phyloP scores from a whole-genome alignment of 2,888 invertebrate species.

The Rhagonycha lutea region DNA sequence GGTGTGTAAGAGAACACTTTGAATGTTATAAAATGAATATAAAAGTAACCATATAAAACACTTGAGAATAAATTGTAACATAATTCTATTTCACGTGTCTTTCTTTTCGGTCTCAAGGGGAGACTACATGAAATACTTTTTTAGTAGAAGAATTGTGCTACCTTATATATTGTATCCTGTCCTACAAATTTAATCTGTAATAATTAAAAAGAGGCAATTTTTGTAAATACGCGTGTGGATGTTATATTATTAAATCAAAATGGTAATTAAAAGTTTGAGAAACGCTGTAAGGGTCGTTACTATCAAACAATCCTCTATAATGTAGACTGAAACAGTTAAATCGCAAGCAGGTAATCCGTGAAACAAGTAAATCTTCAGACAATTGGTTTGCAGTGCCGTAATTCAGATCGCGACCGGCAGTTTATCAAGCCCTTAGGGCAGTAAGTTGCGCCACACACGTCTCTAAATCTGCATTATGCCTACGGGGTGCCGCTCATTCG shows the following conservation, averaged over 20 bases:
- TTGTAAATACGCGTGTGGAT: too few species aligned
- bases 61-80: neutral
- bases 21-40: neutral
- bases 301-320: neutral
- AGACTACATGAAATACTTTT: neutral
- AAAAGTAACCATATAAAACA: neutral
- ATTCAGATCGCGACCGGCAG: conserved; percentile 47
- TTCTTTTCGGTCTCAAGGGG: neutral
- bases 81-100: neutral
- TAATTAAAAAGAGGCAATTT: neutral
- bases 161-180: neutral
- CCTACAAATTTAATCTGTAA: neutral
- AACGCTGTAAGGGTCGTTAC: neutral
- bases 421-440: conserved; percentile 51
- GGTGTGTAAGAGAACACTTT: neutral
- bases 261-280: neutral
- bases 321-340: conserved; percentile 33
- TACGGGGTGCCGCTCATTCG: conserved; percentile 47
- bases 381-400: conserved; percentile 47
- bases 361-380: conserved; percentile 49
- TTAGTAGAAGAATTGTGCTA: neutral
- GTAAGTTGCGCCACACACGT: conserved; percentile 51
- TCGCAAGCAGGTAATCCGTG: conserved; percentile 49
- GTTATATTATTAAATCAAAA: neutral
- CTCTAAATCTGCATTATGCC: conserved; percentile 52